Conservation (phyloP, 2,888 invertebrate genomes). For the Erannis defoliaria region DNA sequence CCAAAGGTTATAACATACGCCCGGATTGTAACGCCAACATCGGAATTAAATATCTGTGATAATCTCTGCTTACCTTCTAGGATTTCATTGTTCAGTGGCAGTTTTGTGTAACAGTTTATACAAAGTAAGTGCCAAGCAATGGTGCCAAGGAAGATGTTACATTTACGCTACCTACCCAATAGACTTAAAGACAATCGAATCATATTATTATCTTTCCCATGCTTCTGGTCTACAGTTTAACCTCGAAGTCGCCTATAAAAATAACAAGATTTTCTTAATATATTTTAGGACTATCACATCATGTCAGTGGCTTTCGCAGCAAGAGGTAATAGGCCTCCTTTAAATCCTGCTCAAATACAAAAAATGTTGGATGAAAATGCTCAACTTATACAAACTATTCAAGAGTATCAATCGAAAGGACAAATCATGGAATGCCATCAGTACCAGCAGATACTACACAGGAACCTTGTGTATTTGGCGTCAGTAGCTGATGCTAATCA, state of each 20-base stretch:
- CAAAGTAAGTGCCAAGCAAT: neutral
- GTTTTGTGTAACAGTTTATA: no score
- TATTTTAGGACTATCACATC: conserved; percentile 15
- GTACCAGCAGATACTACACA: conserved; percentile 97
- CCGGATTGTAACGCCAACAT: no score
- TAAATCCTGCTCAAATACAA: conserved; percentile 94
- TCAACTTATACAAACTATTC: conserved; percentile 98
- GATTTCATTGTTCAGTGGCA: no score
- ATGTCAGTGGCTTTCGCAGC: conserved; percentile 92
- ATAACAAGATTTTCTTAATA: neutral
- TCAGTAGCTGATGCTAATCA: conserved; percentile 98
- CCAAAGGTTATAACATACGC: no score
- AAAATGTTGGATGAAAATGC: conserved; percentile 99
- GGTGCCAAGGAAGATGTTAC: no score
- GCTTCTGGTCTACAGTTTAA: neutral
- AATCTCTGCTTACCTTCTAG: no score
- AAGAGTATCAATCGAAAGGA: conserved; percentile 98
- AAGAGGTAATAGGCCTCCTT: conserved; percentile 90
- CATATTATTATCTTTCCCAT: neutral
- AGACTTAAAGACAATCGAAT: no score
- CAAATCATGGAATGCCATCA: conserved; percentile 97
- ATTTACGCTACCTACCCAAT: no score
- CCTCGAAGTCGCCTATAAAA: neutral
- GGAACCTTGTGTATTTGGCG: conserved; percentile 98
- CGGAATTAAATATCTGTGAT: no score